Percentiles rank a stretch among this genome's conserved stretches.
phyloP scores from a whole-genome alignment of 2,888 invertebrate species.

The Torymus auratus region DNA sequence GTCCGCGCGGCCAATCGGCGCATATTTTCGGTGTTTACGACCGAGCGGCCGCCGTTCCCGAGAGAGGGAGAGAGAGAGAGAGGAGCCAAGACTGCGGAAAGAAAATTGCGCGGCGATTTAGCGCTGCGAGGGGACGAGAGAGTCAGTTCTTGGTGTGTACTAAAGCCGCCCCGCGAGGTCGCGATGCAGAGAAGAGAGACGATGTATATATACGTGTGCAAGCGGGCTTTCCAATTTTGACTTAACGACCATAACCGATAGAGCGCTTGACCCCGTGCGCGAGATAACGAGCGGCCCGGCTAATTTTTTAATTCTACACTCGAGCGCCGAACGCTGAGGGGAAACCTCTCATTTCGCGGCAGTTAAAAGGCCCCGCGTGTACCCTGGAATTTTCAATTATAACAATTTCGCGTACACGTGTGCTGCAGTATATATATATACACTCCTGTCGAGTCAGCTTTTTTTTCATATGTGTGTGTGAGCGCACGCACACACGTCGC shows the following conservation, averaged over 20 bases:
- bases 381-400: constrained; percentile 57
- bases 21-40: constrained; percentile 76
- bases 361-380: constrained; percentile 31
- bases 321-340: not conserved
- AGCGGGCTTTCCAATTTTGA: constrained; percentile 55
- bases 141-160: not conserved
- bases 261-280: constrained; percentile 28
- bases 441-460: too few species aligned
- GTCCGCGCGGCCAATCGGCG: constrained; percentile 71
- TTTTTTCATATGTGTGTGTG: not conserved
- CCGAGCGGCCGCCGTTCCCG: constrained; percentile 66
- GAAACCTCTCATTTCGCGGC: constrained; percentile 38
- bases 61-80: constrained; percentile 34
- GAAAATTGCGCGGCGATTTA: constrained; percentile 74
- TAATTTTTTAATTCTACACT: constrained; percentile 55
- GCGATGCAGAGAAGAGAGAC: not conserved
- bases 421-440: too few species aligned
- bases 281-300: constrained; percentile 41
- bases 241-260: constrained; percentile 56
- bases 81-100: constrained; percentile 55
- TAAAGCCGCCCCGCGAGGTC: constrained; percentile 30
- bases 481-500: not conserved
- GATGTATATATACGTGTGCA: not conserved
- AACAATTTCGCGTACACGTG: constrained; percentile 33
- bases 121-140: constrained; percentile 56